Conservation (phyloP, 2,888 invertebrate genomes). For the Cephus pygmeus region DNA sequence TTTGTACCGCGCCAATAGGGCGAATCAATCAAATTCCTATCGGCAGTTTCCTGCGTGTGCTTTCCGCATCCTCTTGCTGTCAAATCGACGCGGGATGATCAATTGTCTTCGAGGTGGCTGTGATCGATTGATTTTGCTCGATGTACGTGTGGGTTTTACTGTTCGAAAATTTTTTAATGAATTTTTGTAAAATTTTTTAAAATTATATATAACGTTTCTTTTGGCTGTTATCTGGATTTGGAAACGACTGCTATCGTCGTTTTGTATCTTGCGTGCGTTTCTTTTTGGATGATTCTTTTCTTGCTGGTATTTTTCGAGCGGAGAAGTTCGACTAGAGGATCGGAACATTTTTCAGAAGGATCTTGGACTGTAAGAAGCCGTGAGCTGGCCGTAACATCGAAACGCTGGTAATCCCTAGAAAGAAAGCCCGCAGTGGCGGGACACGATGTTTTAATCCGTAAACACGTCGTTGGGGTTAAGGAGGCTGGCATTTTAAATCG, state of each 20-base stretch:
- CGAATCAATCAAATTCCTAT: constrained; percentile 48
- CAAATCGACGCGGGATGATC: not conserved
- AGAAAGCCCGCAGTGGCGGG: constrained; percentile 36
- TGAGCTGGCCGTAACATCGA: constrained; percentile 37
- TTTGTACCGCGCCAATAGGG: constrained; percentile 28
- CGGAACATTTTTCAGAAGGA: constrained; percentile 38
- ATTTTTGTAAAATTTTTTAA: not conserved
- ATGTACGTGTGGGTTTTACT: not conserved
- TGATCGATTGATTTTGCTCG: not conserved
- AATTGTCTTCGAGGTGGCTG: not conserved
- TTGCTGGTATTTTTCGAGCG: not conserved
- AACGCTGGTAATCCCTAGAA: constrained; percentile 46
- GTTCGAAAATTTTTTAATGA: not conserved
- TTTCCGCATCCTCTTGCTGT: not conserved
- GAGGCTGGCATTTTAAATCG: constrained; percentile 27
- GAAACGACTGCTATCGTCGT: not conserved
- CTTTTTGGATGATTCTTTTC: not conserved
- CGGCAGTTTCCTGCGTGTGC: not conserved
- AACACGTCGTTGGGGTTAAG: constrained; percentile 44
- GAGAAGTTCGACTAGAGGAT: constrained; percentile 22
- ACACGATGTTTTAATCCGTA: constrained; percentile 54
- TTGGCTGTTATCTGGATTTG: not conserved
- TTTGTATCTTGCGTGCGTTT: not conserved
- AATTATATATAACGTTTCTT: not conserved
- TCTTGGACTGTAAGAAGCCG: constrained; percentile 28